Percentiles rank a stretch among this genome's conserved stretches.
phyloP scores from a whole-genome alignment of 2,888 invertebrate species.

The Ochlodes sylvanus region DNA sequence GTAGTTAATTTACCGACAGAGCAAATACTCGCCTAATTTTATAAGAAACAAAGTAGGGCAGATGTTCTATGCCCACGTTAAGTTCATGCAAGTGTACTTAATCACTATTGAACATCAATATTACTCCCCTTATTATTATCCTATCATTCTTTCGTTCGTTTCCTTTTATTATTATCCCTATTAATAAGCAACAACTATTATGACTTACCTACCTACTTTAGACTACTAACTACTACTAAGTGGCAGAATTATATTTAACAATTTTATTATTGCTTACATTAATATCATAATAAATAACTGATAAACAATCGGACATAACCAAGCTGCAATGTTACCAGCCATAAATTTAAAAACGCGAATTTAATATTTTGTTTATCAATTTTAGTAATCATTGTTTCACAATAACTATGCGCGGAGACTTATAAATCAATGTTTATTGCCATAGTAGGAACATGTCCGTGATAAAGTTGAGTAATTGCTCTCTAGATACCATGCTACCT shows the following conservation, averaged over 20 bases:
- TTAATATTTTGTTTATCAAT: constrained; percentile 32
- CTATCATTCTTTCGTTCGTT: no score
- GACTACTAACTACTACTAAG: no score
- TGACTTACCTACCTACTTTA: no score
- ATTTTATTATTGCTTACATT: no score
- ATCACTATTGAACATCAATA: no score
- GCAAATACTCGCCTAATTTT: constrained; percentile 25
- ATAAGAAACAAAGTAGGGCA: not conserved
- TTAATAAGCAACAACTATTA: no score
- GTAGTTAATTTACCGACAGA: constrained; percentile 30
- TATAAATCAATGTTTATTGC: constrained; percentile 44
- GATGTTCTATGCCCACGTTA: no score
- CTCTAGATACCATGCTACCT: constrained; percentile 35
- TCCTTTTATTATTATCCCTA: no score
- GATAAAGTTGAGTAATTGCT: constrained; percentile 30
- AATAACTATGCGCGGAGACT: constrained; percentile 29
- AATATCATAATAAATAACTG: not conserved
- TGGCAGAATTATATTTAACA: no score
- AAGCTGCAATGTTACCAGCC: not conserved
- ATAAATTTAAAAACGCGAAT: constrained; percentile 23
- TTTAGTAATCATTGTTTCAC: constrained; percentile 26
- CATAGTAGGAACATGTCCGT: constrained; percentile 28
- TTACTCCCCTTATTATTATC: no score
- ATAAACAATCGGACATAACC: not conserved
- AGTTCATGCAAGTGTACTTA: no score